Evolutionary conservation across 2,888 invertebrate species (phyloP).

Genomic region (Gymnosoma rotundatum): DNA sequence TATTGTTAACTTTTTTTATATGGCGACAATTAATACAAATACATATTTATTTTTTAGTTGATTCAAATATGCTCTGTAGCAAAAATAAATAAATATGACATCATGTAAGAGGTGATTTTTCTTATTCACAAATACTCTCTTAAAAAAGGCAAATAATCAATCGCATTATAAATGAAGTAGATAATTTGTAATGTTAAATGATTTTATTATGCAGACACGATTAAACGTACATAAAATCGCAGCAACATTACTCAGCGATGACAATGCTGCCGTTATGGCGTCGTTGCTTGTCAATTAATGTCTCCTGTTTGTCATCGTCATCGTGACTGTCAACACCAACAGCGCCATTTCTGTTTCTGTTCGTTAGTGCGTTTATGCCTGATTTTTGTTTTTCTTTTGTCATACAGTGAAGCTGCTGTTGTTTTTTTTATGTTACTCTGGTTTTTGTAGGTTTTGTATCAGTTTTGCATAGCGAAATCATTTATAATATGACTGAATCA

Average conservation of each 20-base stretch:
- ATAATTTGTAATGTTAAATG: constrained; percentile 58
- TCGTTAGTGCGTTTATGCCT: constrained; percentile 33
- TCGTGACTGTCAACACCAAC: constrained; percentile 62
- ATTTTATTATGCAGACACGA: constrained; percentile 52
- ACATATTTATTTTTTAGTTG: too few relatives aligned
- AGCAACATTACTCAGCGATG: constrained; percentile 41
- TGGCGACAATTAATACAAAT: too few relatives aligned
- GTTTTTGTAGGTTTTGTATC: constrained; percentile 48
- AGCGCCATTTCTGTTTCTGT: constrained; percentile 41
- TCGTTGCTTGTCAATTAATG: constrained; percentile 74
- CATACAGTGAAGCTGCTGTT: not conserved
- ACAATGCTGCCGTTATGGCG: constrained; percentile 66
- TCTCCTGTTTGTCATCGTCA: constrained; percentile 71
- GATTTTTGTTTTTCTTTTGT: constrained; percentile 14
- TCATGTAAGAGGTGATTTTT: too few relatives aligned
- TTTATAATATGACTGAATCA: constrained; percentile 58
- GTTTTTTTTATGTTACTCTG: not conserved
- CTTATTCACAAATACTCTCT: not conserved
- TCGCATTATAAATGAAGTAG: constrained; percentile 22
- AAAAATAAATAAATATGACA: too few relatives aligned
- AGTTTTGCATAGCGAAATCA: constrained; percentile 71
- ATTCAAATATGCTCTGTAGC: too few relatives aligned
- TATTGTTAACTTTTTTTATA: too few relatives aligned
- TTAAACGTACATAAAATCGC: not conserved
- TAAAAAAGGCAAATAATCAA: not conserved